A percentile compares a stretch with the other conserved stretches of the same genome.
Conservation (phyloP, 2,888 invertebrate genomes). For the Lutraria lutraria region DNA sequence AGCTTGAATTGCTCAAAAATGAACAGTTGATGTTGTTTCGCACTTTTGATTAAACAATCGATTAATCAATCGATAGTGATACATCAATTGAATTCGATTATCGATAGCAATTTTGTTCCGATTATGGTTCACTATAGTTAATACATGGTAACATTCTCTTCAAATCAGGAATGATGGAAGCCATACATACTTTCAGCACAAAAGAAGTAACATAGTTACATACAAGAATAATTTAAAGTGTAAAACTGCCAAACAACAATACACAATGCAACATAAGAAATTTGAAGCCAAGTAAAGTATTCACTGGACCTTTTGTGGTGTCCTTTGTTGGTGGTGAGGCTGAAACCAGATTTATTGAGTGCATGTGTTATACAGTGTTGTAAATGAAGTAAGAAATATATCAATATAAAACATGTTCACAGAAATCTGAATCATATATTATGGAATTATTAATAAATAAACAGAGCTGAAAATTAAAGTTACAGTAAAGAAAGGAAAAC, state of each 20-base stretch:
- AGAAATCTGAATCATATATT: background rate
- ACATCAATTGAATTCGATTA: no score
- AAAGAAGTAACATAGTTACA: no score
- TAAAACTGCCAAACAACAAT: background rate
- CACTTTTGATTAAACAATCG: no score
- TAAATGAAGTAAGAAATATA: background rate
- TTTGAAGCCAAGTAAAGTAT: background rate
- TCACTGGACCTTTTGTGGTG: conserved; percentile 12
- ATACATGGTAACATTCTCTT: background rate
- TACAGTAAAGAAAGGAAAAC: no score
- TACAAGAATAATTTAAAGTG: background rate
- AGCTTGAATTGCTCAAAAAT: no score
- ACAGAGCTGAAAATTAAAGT: background rate
- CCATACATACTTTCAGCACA: background rate
- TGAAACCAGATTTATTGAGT: background rate
- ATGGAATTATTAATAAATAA: background rate
- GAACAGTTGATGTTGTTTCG: no score
- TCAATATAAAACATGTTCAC: background rate
- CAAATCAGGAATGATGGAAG: background rate
- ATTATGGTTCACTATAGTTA: no score
- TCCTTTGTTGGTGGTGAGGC: background rate
- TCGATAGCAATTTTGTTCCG: no score
- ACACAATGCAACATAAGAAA: background rate
- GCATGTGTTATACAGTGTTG: background rate
- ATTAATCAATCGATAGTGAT: no score